These are phyloP conservation scores for Troides oblongomaculatus DNA, from an alignment of 2,888 invertebrate species.

Conservation along the genomic window DNA sequence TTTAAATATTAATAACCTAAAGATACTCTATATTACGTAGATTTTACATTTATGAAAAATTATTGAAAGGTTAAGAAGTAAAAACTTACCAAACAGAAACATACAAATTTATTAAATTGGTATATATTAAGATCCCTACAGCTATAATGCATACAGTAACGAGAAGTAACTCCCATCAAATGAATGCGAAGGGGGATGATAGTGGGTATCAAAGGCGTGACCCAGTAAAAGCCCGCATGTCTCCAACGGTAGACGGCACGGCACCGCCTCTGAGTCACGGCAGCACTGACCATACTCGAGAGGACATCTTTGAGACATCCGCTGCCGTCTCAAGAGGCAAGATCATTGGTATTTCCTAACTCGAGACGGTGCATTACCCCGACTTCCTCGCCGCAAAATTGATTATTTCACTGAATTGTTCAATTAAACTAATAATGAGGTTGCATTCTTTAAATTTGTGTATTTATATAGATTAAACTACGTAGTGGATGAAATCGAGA, in stretches of 20 bases:
- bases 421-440: slow-evolving; percentile 10
- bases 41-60: too few species aligned
- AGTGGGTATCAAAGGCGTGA: slow-evolving; percentile 49
- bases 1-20: too few species aligned
- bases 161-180: slow-evolving; percentile 29
- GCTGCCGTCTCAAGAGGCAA: slow-evolving; percentile 48
- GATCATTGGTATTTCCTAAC: slow-evolving; percentile 31
- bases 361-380: slow-evolving; percentile 27
- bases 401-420: slow-evolving; percentile 24
- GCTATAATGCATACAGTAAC: neutral
- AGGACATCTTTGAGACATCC: slow-evolving; percentile 35
- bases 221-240: slow-evolving; percentile 56
- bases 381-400: slow-evolving; percentile 16
- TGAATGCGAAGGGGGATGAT: slow-evolving; percentile 34
- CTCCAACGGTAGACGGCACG: slow-evolving; percentile 57
- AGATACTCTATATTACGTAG: too few species aligned
- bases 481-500: too few species aligned
- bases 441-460: slow-evolving; percentile 4
- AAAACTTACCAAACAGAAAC: neutral
- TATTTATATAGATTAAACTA: too few species aligned
- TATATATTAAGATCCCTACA: neutral
- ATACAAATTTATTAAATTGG: neutral
- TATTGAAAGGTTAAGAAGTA: too few species aligned
- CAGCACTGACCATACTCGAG: slow-evolving; percentile 58
- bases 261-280: slow-evolving; percentile 49